phyloP scores from a whole-genome alignment of 1,140 invertebrate species.

The Ganaspis sp. region DNA sequence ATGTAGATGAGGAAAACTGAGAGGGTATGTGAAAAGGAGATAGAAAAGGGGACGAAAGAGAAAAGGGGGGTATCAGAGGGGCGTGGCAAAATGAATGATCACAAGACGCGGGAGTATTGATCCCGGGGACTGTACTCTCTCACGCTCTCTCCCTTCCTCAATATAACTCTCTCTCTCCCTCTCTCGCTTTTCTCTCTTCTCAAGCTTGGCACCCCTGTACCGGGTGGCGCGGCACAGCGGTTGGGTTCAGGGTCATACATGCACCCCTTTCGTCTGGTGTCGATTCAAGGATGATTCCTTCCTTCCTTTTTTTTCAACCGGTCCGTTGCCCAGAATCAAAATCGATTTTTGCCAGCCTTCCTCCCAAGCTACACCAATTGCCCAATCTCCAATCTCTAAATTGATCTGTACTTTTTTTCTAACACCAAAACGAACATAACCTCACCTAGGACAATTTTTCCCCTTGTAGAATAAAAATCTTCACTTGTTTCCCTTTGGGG shows the following conservation, averaged over 20 bases:
- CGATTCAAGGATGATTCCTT: conserved; percentile 47
- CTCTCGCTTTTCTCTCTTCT: conserved; percentile 40
- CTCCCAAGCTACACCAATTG: conserved; percentile 9
- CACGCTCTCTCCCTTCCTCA: conserved; percentile 50
- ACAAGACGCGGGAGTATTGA: conserved; percentile 77
- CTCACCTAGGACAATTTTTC: too few species aligned
- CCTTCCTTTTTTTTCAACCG: conserved; percentile 46
- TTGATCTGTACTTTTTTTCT: not conserved
- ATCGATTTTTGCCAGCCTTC: conserved; percentile 34
- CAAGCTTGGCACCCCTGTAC: conserved; percentile 66
- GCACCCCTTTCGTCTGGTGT: conserved; percentile 58
- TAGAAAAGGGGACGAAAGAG: conserved; percentile 48
- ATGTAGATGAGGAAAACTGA: conserved; percentile 36
- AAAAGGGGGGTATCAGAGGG: conserved; percentile 68
- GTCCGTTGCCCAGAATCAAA: conserved; percentile 33
- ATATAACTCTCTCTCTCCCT: conserved; percentile 42
- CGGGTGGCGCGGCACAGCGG: conserved; percentile 62
- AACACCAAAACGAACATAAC: too few species aligned
- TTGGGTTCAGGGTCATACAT: conserved; percentile 74
- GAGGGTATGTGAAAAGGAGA: conserved; percentile 53
- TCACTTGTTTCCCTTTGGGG: too few species aligned
- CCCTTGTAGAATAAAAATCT: too few species aligned
- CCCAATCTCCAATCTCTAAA: conserved; percentile 4
- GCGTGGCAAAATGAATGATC: conserved; percentile 78
- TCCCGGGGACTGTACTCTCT: conserved; percentile 66